Conservation (phyloP, 2,888 invertebrate species). For the Rapana venosa region DNA sequence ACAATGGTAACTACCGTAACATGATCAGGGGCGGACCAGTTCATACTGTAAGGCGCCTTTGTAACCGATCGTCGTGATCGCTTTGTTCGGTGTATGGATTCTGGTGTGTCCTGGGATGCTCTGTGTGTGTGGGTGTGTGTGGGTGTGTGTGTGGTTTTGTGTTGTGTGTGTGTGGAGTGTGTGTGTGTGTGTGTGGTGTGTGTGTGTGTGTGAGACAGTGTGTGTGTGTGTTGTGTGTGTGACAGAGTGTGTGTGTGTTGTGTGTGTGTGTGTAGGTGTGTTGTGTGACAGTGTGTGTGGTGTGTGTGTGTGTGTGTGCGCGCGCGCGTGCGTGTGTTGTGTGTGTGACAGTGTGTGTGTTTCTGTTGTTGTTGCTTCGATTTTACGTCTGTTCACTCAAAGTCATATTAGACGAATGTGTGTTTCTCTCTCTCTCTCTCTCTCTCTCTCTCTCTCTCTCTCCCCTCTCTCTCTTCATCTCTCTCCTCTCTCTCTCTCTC, state of each 20-base stretch:
- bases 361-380: too few species aligned
- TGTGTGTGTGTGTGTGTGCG: constrained; percentile 1
- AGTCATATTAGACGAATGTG: too few species aligned
- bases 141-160: neutral
- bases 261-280: neutral
- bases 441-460: constrained; percentile 12
- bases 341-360: neutral
- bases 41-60: neutral
- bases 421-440: too few species aligned
- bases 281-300: neutral
- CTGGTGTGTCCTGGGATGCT: neutral
- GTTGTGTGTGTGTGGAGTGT: neutral
- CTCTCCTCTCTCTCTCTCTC: too few species aligned
- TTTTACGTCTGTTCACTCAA: too few species aligned
- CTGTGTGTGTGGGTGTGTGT: neutral
- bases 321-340: neutral
- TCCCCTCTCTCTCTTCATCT: too few species aligned
- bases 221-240: constrained; percentile 1
- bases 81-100: too few species aligned
- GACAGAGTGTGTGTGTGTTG: neutral
- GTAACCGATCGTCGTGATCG: neutral
- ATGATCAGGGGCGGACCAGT: neutral
- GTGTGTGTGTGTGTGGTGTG: constrained; percentile 1
- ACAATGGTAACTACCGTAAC: neutral
- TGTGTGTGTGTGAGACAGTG: neutral